phyloP scores from a whole-genome alignment of 2,797 vertebrate genomes.

The Enteromius anoplus region DNA sequence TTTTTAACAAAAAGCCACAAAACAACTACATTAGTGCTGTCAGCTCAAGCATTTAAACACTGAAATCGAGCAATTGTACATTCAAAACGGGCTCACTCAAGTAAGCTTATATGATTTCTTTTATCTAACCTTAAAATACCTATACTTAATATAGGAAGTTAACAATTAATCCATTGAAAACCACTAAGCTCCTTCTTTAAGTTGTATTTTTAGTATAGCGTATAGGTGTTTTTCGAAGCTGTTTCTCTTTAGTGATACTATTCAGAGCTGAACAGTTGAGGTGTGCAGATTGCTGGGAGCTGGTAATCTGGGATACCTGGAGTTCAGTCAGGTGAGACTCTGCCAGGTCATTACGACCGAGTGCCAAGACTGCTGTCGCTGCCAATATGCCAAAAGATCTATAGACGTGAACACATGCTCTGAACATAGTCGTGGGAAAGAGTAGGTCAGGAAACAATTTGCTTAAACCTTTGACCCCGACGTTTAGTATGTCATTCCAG shows the following conservation, averaged over 20 bases:
- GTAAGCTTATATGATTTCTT: not conserved
- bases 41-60: not conserved
- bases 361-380: conserved; percentile 49
- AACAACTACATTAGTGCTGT: conserved; percentile 14
- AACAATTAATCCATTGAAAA: not conserved
- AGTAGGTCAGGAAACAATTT: conserved; percentile 41
- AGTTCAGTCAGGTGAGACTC: conserved; percentile 44
- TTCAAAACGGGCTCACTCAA: not conserved
- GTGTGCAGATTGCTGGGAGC: conserved; percentile 26
- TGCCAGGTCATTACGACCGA: conserved; percentile 33
- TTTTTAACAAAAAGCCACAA: not conserved
- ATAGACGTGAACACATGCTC: conserved; percentile 41
- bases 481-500: conserved; percentile 20
- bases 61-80: not conserved
- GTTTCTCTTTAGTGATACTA: not conserved
- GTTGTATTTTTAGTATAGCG: not conserved
- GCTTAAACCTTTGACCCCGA: conserved; percentile 29
- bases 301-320: conserved; percentile 46
- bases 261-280: not conserved
- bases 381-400: conserved; percentile 55
- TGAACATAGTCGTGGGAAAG: conserved; percentile 32
- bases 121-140: conserved; percentile 4
- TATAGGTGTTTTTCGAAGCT: not conserved
- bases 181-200: not conserved
- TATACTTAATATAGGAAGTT: not conserved